Conservation (phyloP, 2,888 invertebrate genomes). For the Agonopterix subpropinquella region DNA sequence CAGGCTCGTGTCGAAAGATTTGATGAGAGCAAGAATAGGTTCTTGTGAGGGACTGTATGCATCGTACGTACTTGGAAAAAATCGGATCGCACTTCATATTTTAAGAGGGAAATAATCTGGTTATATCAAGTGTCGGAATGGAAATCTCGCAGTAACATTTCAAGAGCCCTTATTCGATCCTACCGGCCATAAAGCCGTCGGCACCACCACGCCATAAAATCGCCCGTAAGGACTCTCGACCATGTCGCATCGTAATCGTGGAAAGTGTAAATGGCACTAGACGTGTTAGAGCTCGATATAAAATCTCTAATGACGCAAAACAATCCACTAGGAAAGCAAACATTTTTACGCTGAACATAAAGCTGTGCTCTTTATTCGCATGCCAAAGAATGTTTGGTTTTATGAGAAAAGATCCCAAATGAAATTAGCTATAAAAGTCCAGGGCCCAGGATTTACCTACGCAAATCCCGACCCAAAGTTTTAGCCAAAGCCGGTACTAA, state of each 20-base stretch:
- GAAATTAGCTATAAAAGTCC: conserved; percentile 25
- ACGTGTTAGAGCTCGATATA: conserved; percentile 12
- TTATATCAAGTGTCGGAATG: conserved; percentile 34
- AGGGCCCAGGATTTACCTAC: conserved; percentile 17
- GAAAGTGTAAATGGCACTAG: conserved; percentile 25
- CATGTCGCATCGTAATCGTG: conserved; percentile 30
- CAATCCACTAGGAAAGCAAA: neutral
- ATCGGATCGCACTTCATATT: conserved; percentile 24
- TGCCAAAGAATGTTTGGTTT: conserved; percentile 17
- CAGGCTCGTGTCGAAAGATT: conserved; percentile 40
- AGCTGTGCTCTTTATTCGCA: conserved; percentile 13
- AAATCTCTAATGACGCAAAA: conserved; percentile 12
- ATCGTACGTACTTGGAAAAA: conserved; percentile 12
- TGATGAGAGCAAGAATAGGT: conserved; percentile 39
- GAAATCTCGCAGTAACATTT: conserved; percentile 39
- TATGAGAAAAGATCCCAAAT: conserved; percentile 27
- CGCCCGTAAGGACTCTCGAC: conserved; percentile 37
- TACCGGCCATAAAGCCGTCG: conserved; percentile 55
- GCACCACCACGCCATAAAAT: conserved; percentile 53
- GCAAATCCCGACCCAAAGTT: conserved; percentile 12
- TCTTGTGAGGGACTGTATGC: conserved; percentile 22
- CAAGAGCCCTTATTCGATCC: conserved; percentile 43
- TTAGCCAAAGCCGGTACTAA: conserved; percentile 7
- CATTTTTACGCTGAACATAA: neutral
- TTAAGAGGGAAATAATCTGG: conserved; percentile 26